Evolutionary conservation across 2,113 vertebrate species (phyloP), one percentile per base, ranked within the genome.

Genomic region (Fregetta grallaria): DNA sequence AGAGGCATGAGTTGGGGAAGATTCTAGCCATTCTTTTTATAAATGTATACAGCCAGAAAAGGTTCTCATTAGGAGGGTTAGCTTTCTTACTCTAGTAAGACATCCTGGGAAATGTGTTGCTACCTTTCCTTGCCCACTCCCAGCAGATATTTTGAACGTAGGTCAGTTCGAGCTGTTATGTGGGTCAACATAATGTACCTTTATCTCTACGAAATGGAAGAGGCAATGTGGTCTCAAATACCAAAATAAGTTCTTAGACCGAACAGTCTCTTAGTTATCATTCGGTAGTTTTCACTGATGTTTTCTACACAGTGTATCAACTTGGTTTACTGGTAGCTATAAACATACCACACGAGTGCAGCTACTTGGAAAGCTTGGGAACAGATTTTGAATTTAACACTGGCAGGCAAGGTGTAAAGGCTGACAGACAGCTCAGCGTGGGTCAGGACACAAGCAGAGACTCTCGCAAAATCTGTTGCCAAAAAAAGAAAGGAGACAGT

Each of bases 311-410:
- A n/a, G 16, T 16, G 0, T 34, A 47, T 91, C 75, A 63, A 26
- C 44, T 59, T 65, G 53, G 10, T 68, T 79, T 88, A 18, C 34
- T 78, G 58, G 34, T 62, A 72, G 70, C 30, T 91, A 45, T 63
- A 68, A 92, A 59, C 63, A 29, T 78, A 23, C 26, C 70, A 13
- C 42, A 25, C 0, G 7, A 75, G 34, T 68, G 36, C 73, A 75
- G 70, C 68, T 92, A 56, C 34, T 81, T 0, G 0, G 71, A 92
- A 90, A 88, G 65, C 92, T 71, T 80, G 56, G 59, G 74, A 79
- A 61, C 65, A 92, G 73, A 90, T 90, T 94, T 91, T 92, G 82
- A 80, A 83, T 95, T 92, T 94, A 92, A 49, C 86, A 63, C 90
- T 92, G 0, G 0, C 65, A 65, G 65, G 49, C 52, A 88, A 88